These are phyloP conservation scores for Dicyrtoma fusca DNA, from an alignment of 2,888 invertebrate species.

Conservation along the genomic window DNA sequence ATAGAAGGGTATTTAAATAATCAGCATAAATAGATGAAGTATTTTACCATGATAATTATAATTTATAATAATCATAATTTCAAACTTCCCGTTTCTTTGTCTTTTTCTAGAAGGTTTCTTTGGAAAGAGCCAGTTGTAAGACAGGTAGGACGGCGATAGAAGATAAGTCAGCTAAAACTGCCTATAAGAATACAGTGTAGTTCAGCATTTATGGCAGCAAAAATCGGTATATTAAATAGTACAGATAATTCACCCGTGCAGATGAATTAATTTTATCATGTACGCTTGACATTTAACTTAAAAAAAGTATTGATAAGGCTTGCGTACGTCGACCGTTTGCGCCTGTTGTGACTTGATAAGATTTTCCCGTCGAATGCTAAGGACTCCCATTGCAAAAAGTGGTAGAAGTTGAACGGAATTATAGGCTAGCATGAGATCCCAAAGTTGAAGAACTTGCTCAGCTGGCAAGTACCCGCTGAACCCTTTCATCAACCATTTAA, in stretches of 20 bases:
- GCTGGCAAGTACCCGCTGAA: slow-evolving; percentile 93
- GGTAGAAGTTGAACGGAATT: slow-evolving; percentile 89
- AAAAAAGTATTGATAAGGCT: slow-evolving; percentile 10
- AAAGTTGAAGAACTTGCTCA: slow-evolving; percentile 85
- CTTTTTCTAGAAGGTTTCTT: slow-evolving; percentile 60
- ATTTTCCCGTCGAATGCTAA: slow-evolving; percentile 84
- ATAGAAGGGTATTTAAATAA: too few relatives aligned
- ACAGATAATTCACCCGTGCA: too few relatives aligned
- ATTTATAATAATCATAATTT: too few relatives aligned
- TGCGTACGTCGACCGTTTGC: slow-evolving; percentile 72
- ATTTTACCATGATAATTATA: too few relatives aligned
- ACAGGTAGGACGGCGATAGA: slow-evolving; percentile 84
- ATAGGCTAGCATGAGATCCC: slow-evolving; percentile 91
- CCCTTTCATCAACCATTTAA: slow-evolving; percentile 95
- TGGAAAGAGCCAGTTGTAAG: slow-evolving; percentile 77
- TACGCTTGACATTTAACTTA: neutral
- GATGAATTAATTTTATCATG: neutral
- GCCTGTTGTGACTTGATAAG: slow-evolving; percentile 67
- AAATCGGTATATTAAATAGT: neutral
- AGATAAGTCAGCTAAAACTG: slow-evolving; percentile 83
- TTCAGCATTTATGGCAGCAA: neutral
- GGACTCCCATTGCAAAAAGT: slow-evolving; percentile 79
- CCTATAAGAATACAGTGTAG: slow-evolving; percentile 61
- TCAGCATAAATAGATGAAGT: too few relatives aligned
- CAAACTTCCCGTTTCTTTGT: too few relatives aligned